These are phyloP conservation scores for Anticlea derivata DNA, from an alignment of 2,888 invertebrate genomes.

Conservation along the genomic window DNA sequence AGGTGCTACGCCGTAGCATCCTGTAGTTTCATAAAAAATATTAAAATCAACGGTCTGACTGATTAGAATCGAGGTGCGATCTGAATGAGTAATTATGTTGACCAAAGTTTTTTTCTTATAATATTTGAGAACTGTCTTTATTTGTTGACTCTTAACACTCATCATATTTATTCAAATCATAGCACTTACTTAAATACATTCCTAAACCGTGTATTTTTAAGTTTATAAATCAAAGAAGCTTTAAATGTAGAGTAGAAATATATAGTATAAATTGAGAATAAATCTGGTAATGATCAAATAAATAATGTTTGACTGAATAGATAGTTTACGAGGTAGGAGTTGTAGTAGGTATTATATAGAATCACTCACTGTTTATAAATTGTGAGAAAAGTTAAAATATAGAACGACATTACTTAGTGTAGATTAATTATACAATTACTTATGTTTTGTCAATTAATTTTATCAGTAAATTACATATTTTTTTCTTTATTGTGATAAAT, in stretches of 20 bases:
- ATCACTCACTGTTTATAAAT: conserved; percentile 18
- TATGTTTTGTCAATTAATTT: conserved; percentile 20
- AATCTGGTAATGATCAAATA: conserved; percentile 49
- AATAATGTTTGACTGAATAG: conserved; percentile 54
- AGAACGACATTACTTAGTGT: conserved; percentile 12
- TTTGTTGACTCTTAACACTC: not conserved
- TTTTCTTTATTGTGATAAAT: conserved; percentile 38
- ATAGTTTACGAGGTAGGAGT: conserved; percentile 29
- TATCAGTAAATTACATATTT: conserved; percentile 27
- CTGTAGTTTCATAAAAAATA: not conserved
- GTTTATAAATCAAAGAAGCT: conserved; percentile 74
- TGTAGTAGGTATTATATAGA: conserved; percentile 39
- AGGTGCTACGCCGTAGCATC: conserved; percentile 5
- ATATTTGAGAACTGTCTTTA: too few relatives aligned
- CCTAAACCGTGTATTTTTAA: conserved; percentile 38
- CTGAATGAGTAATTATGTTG: not conserved
- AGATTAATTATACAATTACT: conserved; percentile 11
- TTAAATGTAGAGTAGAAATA: conserved; percentile 65
- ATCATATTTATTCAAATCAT: not conserved
- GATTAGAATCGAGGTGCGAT: conserved; percentile 6
- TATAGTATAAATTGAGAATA: conserved; percentile 41
- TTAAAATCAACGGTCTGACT: not conserved
- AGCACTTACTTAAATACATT: conserved; percentile 7
- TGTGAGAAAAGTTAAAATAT: conserved; percentile 22
- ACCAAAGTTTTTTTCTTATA: too few relatives aligned